A percentile compares a stretch with the other conserved stretches of the same genome.
These are phyloP conservation scores for Vulpes vulpes DNA, from an alignment of 2,113 vertebrate species.

Conservation along the genomic window DNA sequence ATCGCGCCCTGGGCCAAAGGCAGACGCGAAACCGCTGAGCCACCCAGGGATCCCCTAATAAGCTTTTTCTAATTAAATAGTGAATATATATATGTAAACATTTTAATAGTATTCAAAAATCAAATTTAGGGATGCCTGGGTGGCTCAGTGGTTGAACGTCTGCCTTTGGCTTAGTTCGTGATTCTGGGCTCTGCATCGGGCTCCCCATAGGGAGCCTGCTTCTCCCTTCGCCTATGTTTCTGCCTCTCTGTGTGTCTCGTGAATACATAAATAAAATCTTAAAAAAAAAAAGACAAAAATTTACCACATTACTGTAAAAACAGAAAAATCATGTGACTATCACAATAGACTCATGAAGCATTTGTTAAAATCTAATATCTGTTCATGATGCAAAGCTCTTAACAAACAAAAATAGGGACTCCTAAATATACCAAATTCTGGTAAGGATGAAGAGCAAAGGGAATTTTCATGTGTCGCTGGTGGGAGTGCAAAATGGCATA, in stretches of 20 bases:
- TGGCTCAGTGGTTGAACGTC: too few species aligned
- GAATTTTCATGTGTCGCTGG: neutral
- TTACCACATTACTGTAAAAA: neutral
- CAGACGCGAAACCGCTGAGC: too few species aligned
- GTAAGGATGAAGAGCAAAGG: neutral
- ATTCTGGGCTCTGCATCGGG: too few species aligned
- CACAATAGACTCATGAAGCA: neutral
- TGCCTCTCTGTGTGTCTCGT: too few species aligned
- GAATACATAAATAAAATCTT: too few species aligned
- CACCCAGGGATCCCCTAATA: neutral
- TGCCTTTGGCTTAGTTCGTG: too few species aligned
- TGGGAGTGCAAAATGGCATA: neutral
- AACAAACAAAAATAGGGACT: neutral
- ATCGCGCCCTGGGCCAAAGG: too few species aligned
- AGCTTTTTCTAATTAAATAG: conserved; percentile 8
- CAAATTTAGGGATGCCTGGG: neutral
- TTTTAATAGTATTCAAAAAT: conserved; percentile 39
- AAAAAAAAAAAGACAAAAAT: neutral
- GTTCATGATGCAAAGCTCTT: neutral
- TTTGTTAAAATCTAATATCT: neutral
- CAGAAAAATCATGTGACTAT: neutral
- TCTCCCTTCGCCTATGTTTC: too few species aligned
- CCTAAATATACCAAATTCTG: neutral
- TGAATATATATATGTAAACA: neutral
- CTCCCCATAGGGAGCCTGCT: too few species aligned